A percentile compares a stretch with the other conserved stretches of the same genome.
phyloP scores from a whole-genome alignment of 2,888 invertebrate genomes.

The Apoda limacodes region DNA sequence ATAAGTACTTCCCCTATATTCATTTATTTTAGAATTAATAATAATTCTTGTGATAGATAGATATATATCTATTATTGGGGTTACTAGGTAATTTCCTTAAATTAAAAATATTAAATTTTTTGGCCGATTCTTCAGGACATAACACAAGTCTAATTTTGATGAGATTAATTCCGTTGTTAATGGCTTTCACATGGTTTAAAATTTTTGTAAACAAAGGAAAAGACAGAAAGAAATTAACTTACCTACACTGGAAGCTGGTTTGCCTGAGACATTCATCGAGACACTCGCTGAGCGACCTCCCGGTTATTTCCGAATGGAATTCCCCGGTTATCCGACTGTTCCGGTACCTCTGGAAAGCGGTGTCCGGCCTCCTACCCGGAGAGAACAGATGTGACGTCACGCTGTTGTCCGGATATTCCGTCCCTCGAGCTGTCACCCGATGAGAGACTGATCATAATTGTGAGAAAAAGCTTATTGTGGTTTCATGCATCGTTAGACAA shows the following conservation, averaged over 20 bases:
- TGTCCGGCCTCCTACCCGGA: slow-evolving; percentile 84
- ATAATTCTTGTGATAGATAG: too few species aligned
- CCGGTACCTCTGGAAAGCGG: slow-evolving; percentile 88
- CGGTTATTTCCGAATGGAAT: slow-evolving; percentile 90
- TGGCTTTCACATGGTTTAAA: too few species aligned
- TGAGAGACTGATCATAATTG: slow-evolving; percentile 66
- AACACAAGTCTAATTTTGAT: too few species aligned
- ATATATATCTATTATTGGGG: too few species aligned
- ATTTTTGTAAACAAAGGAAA: too few species aligned
- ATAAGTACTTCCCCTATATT: too few species aligned
- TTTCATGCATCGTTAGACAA: slow-evolving; percentile 31
- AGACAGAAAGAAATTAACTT: slow-evolving; percentile 41
- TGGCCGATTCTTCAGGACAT: too few species aligned
- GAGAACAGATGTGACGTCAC: slow-evolving; percentile 87
- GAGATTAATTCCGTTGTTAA: too few species aligned
- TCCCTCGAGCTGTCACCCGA: slow-evolving; percentile 82
- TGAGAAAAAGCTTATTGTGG: slow-evolving; percentile 54
- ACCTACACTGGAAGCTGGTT: slow-evolving; percentile 90
- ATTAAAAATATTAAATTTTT: too few species aligned
- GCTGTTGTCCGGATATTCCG: slow-evolving; percentile 90
- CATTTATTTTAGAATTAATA: too few species aligned
- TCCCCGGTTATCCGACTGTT: slow-evolving; percentile 89
- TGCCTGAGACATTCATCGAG: slow-evolving; percentile 90
- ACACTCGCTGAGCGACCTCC: slow-evolving; percentile 89
- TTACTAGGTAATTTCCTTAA: too few species aligned